Evolutionary conservation across 2,113 vertebrate species (phyloP).

Genomic region (Aythya baeri): DNA sequence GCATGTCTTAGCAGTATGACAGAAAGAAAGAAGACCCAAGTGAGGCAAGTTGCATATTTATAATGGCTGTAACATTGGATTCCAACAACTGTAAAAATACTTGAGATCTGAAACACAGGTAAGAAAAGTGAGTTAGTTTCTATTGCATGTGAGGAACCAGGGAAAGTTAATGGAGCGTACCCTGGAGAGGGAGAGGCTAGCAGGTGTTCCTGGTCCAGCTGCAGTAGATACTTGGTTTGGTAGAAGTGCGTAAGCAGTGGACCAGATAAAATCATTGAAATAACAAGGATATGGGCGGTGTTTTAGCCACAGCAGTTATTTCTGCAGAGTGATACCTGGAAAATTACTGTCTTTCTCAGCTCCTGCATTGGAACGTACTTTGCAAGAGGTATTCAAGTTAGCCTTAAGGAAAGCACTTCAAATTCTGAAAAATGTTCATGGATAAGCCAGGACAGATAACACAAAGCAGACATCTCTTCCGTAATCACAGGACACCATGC

Average conservation of each 20-base stretch:
- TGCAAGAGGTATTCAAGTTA: not conserved
- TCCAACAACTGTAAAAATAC: not conserved
- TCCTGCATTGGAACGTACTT: not conserved
- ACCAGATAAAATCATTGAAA: not conserved
- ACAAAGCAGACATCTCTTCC: not conserved
- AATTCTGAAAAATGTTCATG: not conserved
- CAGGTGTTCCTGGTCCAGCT: not conserved
- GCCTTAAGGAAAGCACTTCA: not conserved
- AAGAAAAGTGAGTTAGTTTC: not conserved
- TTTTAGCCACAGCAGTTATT: not conserved
- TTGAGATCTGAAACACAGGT: not conserved
- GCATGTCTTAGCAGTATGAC: not conserved
- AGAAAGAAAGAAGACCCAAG: not conserved
- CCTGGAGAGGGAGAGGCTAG: rapidly evolving
- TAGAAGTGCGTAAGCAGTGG: not conserved
- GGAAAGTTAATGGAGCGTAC: not conserved
- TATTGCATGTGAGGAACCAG: not conserved
- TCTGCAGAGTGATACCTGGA: not conserved
- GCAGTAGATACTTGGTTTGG: not conserved
- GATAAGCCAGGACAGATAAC: not conserved
- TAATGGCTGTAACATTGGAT: not conserved
- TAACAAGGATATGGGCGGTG: not conserved
- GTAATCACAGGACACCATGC: not conserved
- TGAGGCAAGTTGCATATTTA: not conserved
- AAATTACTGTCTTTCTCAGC: not conserved